Evolutionary conservation across 2,888 invertebrate species (phyloP).

Genomic region (Drosophila merina): DNA sequence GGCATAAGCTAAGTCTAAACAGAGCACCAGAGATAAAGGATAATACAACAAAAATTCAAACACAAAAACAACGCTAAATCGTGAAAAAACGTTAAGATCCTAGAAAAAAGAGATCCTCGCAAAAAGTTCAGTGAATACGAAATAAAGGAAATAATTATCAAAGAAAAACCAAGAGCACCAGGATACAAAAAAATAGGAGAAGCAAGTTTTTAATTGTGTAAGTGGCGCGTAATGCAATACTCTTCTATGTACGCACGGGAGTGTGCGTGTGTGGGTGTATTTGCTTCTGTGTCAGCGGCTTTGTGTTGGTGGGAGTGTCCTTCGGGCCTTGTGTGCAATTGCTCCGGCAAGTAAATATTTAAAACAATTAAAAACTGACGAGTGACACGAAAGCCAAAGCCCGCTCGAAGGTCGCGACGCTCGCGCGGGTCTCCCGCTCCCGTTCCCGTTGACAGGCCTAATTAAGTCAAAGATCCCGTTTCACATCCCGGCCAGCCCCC

Average conservation of each 20-base stretch:
- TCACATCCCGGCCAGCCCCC: background rate
- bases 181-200: background rate
- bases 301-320: conserved; percentile 44
- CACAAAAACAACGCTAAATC: conserved; percentile 28
- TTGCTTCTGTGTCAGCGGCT: conserved; percentile 3
- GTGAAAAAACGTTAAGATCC: conserved; percentile 3
- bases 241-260: conserved; percentile 22
- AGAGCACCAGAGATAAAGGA: conserved; percentile 9
- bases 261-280: conserved; percentile 4
- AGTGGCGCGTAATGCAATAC: conserved; percentile 31
- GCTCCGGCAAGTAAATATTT: conserved; percentile 40
- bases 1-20: conserved; percentile 22
- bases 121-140: conserved; percentile 10
- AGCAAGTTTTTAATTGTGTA: conserved; percentile 29
- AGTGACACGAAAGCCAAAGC: conserved; percentile 30
- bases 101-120: conserved; percentile 25
- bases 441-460: conserved; percentile 17
- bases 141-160: background rate
- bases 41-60: background rate
- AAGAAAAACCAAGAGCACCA: conserved; percentile 5
- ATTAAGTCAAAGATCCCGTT: conserved; percentile 22
- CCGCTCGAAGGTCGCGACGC: conserved; percentile 11
- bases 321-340: conserved; percentile 25
- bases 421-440: background rate
- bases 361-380: conserved; percentile 50